Conservation (phyloP, 2,797 vertebrate genomes). For the Mycteria americana region DNA sequence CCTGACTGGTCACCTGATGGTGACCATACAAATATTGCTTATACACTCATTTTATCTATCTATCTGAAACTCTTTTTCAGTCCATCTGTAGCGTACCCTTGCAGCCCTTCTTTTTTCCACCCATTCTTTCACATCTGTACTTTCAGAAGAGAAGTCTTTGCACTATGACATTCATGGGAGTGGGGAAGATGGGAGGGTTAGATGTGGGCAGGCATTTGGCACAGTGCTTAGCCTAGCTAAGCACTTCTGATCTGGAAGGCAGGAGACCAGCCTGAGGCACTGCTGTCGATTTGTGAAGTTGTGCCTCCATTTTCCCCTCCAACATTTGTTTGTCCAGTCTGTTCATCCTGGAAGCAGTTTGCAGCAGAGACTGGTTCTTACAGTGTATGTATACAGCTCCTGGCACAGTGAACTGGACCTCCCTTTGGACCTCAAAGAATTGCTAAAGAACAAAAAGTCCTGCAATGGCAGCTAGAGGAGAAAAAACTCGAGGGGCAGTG, state of each 20-base stretch:
- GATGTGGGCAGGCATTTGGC: not conserved
- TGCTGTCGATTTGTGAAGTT: not conserved
- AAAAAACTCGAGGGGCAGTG: not conserved
- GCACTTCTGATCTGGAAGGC: not conserved
- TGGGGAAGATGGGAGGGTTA: not conserved
- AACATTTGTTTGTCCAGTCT: not conserved
- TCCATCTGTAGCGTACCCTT: not conserved
- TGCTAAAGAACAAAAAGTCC: not conserved
- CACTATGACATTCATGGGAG: rapidly evolving
- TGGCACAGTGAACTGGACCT: not conserved
- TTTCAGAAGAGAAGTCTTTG: not conserved
- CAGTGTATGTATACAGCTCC: rapidly evolving
- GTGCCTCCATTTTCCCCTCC: not conserved
- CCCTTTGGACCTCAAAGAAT: not conserved
- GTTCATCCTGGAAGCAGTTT: not conserved
- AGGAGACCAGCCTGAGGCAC: not conserved
- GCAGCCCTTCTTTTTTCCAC: not conserved
- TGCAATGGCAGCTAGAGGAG: not conserved
- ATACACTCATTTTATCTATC: not conserved
- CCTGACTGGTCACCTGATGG: not conserved
- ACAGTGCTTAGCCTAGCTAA: not conserved
- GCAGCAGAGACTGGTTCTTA: not conserved
- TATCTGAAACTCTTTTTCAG: not conserved
- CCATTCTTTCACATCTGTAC: not conserved
- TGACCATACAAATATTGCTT: not conserved